Evolutionary conservation across 2,888 invertebrate species (phyloP).

Genomic region (Drosophila helvetica): DNA sequence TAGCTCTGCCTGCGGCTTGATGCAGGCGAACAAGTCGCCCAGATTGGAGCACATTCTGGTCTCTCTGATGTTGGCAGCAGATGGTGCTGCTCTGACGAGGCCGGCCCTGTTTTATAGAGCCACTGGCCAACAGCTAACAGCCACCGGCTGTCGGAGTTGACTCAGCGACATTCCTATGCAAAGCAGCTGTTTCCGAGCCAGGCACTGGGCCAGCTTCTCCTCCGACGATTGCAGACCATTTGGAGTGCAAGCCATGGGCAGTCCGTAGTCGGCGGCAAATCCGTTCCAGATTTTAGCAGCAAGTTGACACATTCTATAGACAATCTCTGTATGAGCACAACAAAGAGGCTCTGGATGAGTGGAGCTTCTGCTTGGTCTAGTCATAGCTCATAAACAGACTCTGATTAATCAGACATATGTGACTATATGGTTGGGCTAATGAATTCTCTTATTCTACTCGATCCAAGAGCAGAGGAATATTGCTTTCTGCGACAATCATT

Average conservation of each 20-base stretch:
- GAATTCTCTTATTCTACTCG: no score
- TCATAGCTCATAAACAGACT: no score
- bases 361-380: no score
- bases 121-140: neutral
- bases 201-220: neutral
- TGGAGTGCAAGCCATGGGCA: no score
- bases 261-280: neutral
- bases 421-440: no score
- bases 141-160: neutral
- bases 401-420: no score
- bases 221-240: neutral
- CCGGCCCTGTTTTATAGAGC: neutral
- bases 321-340: neutral
- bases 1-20: constrained; percentile 15
- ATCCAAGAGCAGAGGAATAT: neutral
- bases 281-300: neutral
- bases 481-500: no score
- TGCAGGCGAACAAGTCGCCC: constrained; percentile 47
- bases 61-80: neutral
- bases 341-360: no score
- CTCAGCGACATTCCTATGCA: neutral
- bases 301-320: neutral
- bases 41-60: constrained; percentile 51
- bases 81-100: neutral
- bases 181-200: neutral